These are phyloP conservation scores for Dermatophagoides farinae DNA, from an alignment of 1,140 invertebrate genomes.

Conservation along the genomic window DNA sequence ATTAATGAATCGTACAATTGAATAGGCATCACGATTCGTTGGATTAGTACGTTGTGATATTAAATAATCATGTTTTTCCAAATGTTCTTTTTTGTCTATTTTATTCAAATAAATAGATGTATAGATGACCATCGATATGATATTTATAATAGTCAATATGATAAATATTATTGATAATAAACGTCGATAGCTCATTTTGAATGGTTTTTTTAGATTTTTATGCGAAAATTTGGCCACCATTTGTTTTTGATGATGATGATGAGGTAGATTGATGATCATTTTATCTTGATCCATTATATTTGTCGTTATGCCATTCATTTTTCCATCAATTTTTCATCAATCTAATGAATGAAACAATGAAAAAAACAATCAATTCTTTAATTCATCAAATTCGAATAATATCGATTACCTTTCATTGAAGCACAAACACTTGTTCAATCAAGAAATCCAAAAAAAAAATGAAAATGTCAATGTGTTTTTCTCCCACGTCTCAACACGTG, in stretches of 20 bases:
- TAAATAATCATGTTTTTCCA: not conserved
- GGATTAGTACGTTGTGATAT: not conserved
- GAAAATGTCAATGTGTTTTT: too few species aligned
- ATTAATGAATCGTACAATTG: conserved; percentile 1
- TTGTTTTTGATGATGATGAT: not conserved
- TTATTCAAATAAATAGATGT: not conserved
- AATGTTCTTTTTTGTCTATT: not conserved
- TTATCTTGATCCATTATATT: not conserved
- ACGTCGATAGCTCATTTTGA: conserved; percentile 1
- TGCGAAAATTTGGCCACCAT: not conserved
- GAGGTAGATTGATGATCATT: not conserved
- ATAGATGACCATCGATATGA: not conserved
- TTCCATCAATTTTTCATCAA: too few species aligned
- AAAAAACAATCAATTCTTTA: too few species aligned
- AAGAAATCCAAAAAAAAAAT: too few species aligned
- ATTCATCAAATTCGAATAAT: too few species aligned
- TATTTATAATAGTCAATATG: not conserved
- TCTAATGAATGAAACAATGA: too few species aligned
- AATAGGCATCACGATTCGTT: not conserved
- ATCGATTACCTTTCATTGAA: too few species aligned
- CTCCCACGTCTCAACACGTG: too few species aligned
- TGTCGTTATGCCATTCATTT: too few species aligned
- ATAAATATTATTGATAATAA: not conserved
- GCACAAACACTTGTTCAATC: too few species aligned
- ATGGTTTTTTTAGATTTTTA: not conserved